These are phyloP conservation scores for Amblyraja radiata DNA, from an alignment of 2,797 vertebrate genomes.

Conservation along the genomic window DNA sequence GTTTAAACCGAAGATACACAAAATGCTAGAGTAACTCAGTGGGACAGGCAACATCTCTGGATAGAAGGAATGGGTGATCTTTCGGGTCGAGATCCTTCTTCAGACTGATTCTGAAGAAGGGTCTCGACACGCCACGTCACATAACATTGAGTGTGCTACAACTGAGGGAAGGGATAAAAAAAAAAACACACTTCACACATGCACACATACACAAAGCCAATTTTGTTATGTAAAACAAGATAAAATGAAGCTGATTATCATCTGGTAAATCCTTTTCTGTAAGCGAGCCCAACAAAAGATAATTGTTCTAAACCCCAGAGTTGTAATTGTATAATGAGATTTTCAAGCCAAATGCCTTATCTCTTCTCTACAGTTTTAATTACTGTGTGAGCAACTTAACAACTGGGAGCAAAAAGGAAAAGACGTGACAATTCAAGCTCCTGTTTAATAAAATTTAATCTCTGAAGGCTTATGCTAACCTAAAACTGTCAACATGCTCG, in stretches of 20 bases:
- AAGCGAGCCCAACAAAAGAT: slow-evolving; percentile 26
- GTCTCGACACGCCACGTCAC: too few species aligned
- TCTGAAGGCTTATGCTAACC: slow-evolving; percentile 31
- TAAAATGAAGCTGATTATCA: background rate
- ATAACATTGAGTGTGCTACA: background rate
- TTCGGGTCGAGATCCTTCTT: too few species aligned
- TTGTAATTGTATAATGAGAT: slow-evolving; percentile 14
- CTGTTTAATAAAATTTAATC: slow-evolving; percentile 22
- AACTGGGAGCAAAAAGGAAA: background rate
- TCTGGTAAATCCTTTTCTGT: background rate
- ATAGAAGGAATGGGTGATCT: too few species aligned
- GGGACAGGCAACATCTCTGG: too few species aligned
- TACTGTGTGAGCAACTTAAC: slow-evolving; percentile 22
- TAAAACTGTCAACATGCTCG: slow-evolving; percentile 22
- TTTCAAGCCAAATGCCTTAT: background rate
- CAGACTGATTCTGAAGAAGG: too few species aligned
- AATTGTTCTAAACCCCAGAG: background rate
- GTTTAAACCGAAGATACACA: too few species aligned
- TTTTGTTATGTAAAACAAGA: background rate
- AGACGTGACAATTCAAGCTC: slow-evolving; percentile 10
- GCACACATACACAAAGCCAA: background rate
- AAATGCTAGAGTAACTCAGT: too few species aligned
- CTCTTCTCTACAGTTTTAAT: slow-evolving; percentile 23
- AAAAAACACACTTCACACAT: background rate
- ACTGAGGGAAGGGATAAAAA: background rate